Evolutionary conservation across 2,113 vertebrate species (phyloP), one percentile per base, ranked within the genome.

Genomic region (Martes martes): DNA sequence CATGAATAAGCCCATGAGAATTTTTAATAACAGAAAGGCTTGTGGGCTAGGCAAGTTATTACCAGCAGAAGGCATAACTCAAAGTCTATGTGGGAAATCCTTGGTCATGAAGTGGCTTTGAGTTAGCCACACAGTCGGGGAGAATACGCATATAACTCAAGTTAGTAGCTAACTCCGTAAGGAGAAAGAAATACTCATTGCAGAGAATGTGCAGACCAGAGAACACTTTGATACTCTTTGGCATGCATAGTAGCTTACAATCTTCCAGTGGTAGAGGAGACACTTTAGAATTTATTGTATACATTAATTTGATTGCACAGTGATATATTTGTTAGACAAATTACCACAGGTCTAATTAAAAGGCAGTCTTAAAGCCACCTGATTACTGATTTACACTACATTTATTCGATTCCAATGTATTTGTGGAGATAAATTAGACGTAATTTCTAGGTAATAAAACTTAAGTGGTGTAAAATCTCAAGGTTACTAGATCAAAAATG

Each of bases 281-380:
- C 45, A 67, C 69, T 97, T 89, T 84, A 73, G 45, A 73, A 96
- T 85, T 94, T 97, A 98, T 96, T 96, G 83, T 97, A 78, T 95
- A 89, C 67, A 89, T 97, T 91, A 33, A 6, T 83, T 97, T 97
- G 94, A 97, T 93, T 98, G 45, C 78, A 85, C 47, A 94, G 85
- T 90, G 95, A 94, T 98, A 76, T 84, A 97, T 94, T 98, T 96
- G 7, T 80, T 96, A 97, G 95, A 97, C 96, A 97, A 98, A 96
- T 96, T 97, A 95, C 71, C 21, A 84, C 79, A 93, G 90, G 50
- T 93, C 89, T 96, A 98, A 98, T 98, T 97, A 98, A 98, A 98
- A 97, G 93, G 52, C 28, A 39, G 80, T 59, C n/a, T 93, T 96
- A 92, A 96, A 96, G 69, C 83, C 90, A 97, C 91, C 92, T 85